Evolutionary conservation across 2,888 invertebrate genomes (phyloP), one percentile per base, ranked within the genome.

Genomic region (Steinernema scapterisci): DNA sequence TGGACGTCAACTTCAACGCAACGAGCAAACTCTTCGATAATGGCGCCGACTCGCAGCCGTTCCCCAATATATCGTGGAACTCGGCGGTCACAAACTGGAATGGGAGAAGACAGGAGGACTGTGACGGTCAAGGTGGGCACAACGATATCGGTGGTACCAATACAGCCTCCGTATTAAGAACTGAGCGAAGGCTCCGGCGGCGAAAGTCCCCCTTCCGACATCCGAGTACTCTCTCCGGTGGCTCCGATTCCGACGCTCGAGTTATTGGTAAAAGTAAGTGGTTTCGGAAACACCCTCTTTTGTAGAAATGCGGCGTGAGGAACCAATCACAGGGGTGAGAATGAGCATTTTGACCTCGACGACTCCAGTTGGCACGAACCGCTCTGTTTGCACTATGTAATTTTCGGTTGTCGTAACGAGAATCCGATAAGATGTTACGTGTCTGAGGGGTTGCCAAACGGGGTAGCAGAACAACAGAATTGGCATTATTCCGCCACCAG

Each of bases 391-490:
- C 31, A 31, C 31, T 63, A 27, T 63, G 63, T 63, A 63, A 63
- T 63, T 63, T 63, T 63, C 63, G 27, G 27, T 25, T 16, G 11
- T 63, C 63, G 63, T 63, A 27, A 63, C 63, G 63, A 63, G 63
- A 63, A 63, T 63, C 25, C 63, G 63, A 63, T 63, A 63, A 63
- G 63, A 63, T 63, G 63, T 63, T 31, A 63, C 63, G 63, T 63
- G 63, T 63, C 16, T 63, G 63, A 63, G 63, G 63, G 63, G 21
- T 63, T 63, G 63, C 63, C 25, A 27, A 63, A 63, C 23, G 23
- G 63, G 63, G 27, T 63, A 31, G 63, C 38, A 11, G 63, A 38
- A 63, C 63, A 31, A 38, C 63, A 63, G 63, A n/a, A 63, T 63
- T 63, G 63, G 16, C 38, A 63, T 63, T 63, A 31, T 63, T 21